Percentiles rank a stretch among this genome's conserved stretches.
Evolutionary conservation across 1,140 invertebrate genomes (phyloP).

Genomic region (Hycleus cichorii): DNA sequence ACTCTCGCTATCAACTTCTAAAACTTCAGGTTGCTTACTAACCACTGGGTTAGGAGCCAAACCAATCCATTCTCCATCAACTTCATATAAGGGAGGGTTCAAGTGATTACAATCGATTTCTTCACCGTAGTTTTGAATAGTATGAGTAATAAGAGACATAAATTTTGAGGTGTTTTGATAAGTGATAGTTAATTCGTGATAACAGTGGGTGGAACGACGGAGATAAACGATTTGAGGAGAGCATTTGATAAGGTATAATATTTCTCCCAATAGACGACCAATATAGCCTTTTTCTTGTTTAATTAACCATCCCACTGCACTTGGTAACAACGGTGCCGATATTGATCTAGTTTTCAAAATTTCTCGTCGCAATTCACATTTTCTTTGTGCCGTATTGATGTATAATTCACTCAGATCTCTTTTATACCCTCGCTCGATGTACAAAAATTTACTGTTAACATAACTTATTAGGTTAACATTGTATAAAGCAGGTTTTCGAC

Average conservation of each 20-base stretch:
- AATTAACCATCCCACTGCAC: background rate
- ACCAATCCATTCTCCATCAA: background rate
- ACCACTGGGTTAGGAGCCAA: background rate
- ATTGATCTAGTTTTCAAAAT: background rate
- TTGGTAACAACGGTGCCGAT: background rate
- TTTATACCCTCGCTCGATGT: slow-evolving; percentile 1
- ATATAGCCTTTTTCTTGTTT: background rate
- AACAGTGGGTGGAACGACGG: background rate
- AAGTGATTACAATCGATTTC: background rate
- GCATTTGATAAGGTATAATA: background rate
- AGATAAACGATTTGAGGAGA: background rate
- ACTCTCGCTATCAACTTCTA: slow-evolving; percentile 5
- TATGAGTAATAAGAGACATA: slow-evolving; percentile 1
- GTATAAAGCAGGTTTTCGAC: too few relatives aligned
- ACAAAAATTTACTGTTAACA: background rate
- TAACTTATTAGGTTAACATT: too few relatives aligned
- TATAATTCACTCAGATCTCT: background rate
- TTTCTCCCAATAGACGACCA: slow-evolving; percentile 3
- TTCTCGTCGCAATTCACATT: background rate
- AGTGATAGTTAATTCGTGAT: background rate
- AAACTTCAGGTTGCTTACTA: background rate
- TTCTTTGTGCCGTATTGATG: background rate
- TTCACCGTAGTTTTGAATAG: background rate
- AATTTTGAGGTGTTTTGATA: background rate
- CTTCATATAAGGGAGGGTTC: background rate